Percentiles rank a stretch among this genome's conserved stretches.
Evolutionary conservation across 2,797 vertebrate species (phyloP).

Genomic region (Sebastes alutus): DNA sequence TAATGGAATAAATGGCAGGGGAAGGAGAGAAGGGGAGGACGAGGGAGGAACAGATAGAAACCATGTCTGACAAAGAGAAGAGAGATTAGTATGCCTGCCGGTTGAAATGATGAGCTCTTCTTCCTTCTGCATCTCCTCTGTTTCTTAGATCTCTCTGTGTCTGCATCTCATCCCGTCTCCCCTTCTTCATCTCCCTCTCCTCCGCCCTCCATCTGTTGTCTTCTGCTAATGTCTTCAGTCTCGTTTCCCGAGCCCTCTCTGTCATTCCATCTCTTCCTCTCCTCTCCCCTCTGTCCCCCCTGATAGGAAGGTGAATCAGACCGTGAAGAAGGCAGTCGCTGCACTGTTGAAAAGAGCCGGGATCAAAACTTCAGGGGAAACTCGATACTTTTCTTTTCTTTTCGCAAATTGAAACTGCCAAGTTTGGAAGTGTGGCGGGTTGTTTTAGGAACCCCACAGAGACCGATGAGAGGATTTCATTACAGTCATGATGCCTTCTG

Average conservation of each 20-base stretch:
- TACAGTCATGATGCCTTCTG: not conserved
- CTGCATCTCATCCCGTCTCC: not conserved
- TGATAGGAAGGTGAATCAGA: constrained; percentile 46
- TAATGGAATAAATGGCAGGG: not conserved
- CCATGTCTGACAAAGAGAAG: not conserved
- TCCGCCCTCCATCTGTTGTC: constrained; percentile 5
- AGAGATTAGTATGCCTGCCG: constrained; percentile 6
- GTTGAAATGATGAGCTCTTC: constrained; percentile 5
- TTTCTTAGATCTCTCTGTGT: not conserved
- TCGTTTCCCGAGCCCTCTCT: not conserved
- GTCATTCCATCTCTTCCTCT: not conserved
- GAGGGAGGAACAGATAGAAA: not conserved
- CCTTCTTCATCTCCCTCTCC: not conserved
- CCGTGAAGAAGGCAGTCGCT: constrained; percentile 25
- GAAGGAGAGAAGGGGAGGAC: not conserved
- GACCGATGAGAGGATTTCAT: constrained; percentile 6
- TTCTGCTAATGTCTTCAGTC: constrained; percentile 30
- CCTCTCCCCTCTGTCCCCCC: not conserved
- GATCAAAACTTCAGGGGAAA: constrained; percentile 15
- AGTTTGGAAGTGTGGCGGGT: not conserved
- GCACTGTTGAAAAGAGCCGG: not conserved
- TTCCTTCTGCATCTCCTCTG: not conserved
- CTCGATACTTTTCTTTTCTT: not conserved
- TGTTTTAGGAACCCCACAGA: not conserved
- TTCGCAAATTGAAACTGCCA: constrained; percentile 30